phyloP scores from a whole-genome alignment of 2,888 invertebrate genomes.

The Sympetrum striolatum region DNA sequence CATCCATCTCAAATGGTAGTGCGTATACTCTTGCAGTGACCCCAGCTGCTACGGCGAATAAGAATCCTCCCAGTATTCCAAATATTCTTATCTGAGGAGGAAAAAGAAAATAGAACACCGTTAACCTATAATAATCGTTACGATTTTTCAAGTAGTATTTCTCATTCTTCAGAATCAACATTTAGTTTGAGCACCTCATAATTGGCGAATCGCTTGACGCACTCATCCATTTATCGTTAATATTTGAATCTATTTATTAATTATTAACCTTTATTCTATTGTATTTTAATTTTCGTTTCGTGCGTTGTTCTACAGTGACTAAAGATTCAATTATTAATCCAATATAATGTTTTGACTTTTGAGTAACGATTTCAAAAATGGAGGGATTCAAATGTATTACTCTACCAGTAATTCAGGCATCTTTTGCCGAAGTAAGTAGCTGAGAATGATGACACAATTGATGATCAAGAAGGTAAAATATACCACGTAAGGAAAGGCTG shows the following conservation, averaged over 20 bases:
- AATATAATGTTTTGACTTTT: too few species aligned
- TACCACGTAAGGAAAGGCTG: constrained; percentile 55
- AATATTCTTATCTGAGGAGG: constrained; percentile 52
- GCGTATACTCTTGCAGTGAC: background rate
- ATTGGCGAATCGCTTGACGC: too few species aligned
- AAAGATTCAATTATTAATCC: too few species aligned
- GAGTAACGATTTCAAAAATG: background rate
- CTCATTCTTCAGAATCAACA: too few species aligned
- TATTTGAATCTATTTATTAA: too few species aligned
- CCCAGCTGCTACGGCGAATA: constrained; percentile 51
- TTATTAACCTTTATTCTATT: too few species aligned
- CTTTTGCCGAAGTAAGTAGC: constrained; percentile 54
- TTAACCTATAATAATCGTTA: too few species aligned
- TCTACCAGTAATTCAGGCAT: constrained; percentile 54
- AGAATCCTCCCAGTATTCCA: constrained; percentile 53
- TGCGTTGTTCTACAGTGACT: too few species aligned
- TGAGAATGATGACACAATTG: constrained; percentile 54
- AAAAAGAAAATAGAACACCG: background rate
- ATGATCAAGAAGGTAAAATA: constrained; percentile 55
- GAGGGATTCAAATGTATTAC: background rate
- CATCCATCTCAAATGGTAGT: constrained; percentile 56
- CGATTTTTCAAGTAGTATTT: too few species aligned
- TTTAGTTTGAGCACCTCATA: too few species aligned
- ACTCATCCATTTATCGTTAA: too few species aligned
- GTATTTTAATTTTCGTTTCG: too few species aligned